phyloP scores from a whole-genome alignment of 2,113 vertebrate species.

The Micromys minutus region DNA sequence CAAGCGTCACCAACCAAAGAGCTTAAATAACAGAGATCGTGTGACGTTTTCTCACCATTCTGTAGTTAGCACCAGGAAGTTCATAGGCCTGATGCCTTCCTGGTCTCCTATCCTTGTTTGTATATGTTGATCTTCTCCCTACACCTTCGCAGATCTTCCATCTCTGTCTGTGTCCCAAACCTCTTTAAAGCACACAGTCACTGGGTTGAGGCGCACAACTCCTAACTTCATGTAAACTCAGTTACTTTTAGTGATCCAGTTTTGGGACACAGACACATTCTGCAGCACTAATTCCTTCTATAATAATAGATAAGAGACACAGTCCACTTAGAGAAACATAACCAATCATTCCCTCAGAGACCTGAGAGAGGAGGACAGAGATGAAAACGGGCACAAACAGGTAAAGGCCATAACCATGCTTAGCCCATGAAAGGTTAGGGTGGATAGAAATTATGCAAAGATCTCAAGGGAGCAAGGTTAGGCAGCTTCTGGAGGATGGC shows the following conservation, averaged over 20 bases:
- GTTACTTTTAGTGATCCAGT: neutral
- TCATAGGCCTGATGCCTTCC: neutral
- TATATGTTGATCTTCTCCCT: neutral
- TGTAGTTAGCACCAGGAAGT: neutral
- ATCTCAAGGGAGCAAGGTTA: neutral
- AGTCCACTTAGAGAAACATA: neutral
- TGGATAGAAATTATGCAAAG: neutral
- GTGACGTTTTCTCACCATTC: neutral
- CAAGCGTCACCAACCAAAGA: neutral
- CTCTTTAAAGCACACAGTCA: neutral
- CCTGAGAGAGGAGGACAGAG: neutral
- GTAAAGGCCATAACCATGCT: fast-evolving
- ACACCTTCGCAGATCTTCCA: neutral
- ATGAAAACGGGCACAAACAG: neutral
- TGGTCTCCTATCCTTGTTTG: neutral
- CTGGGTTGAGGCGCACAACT: too few relatives aligned
- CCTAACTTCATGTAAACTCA: neutral
- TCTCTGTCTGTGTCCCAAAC: neutral
- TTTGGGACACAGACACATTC: neutral
- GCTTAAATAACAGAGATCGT: neutral
- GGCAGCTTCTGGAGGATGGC: neutral
- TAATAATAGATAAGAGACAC: neutral
- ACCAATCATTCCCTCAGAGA: neutral
- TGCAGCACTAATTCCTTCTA: neutral
- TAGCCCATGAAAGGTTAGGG: neutral